Evolutionary conservation across 2,888 invertebrate species (phyloP).

Genomic region (Chrysolina haemoptera): DNA sequence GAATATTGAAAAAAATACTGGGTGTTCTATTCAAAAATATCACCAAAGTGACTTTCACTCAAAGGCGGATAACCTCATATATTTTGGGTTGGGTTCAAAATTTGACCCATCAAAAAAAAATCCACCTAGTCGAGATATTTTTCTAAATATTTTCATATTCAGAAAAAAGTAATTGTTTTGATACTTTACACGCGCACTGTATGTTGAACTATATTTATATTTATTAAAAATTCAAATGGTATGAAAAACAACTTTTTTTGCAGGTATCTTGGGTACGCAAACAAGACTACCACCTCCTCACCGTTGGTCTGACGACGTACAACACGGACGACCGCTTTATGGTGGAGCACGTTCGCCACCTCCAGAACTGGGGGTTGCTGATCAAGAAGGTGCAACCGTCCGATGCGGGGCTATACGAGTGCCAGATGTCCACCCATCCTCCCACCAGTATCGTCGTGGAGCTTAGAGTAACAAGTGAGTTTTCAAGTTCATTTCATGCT

Average conservation of each 20-base stretch:
- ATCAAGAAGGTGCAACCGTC: slow-evolving; percentile 81
- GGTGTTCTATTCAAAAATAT: too few species aligned
- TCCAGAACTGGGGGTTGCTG: slow-evolving; percentile 77
- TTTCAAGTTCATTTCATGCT: slow-evolving; percentile 8
- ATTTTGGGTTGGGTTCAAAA: too few species aligned
- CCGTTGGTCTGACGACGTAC: slow-evolving; percentile 80
- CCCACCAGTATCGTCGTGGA: slow-evolving; percentile 83
- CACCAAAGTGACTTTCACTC: too few species aligned
- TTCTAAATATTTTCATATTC: too few species aligned
- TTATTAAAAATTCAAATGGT: too few species aligned
- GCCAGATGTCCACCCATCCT: slow-evolving; percentile 87
- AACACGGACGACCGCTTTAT: slow-evolving; percentile 79
- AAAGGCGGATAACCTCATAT: too few species aligned
- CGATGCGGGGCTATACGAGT: slow-evolving; percentile 84
- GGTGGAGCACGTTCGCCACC: slow-evolving; percentile 76
- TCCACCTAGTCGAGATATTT: too few species aligned
- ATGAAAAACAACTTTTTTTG: not conserved
- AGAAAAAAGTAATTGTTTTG: too few species aligned
- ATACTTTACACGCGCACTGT: too few species aligned
- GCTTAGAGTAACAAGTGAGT: slow-evolving; percentile 82
- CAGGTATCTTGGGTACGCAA: slow-evolving; percentile 83
- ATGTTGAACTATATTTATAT: too few species aligned
- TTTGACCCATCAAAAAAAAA: too few species aligned
- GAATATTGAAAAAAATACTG: too few species aligned
- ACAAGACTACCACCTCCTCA: slow-evolving; percentile 79